Evolutionary conservation across 2,797 vertebrate species (phyloP), one percentile per base, ranked within the genome.

Genomic region (Hyperoplus immaculatus): DNA sequence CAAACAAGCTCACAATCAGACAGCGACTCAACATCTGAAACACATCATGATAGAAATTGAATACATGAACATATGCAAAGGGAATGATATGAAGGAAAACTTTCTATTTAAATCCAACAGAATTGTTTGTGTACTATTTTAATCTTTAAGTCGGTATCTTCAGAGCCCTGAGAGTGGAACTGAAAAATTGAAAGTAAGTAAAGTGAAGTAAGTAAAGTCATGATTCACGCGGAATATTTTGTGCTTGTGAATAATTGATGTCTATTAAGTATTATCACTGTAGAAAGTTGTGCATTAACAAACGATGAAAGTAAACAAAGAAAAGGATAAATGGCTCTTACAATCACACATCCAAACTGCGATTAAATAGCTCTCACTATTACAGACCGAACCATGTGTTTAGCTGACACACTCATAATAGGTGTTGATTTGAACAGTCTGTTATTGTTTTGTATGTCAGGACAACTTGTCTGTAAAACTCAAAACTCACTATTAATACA

Each of bases 71-170:
- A 55, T 73, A 41, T 61, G 46, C 59, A 66, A 65, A 65, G 41
- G 14, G 51, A 79, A 58, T 66, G 5, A 45, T 53, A 39, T 57
- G 6, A 55, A 67, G 41, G 39, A 57, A 16, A 16, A 2, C 3
- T 38, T 49, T 60, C 16, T 57, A 42, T 46, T 51, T 13, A 8
- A 14, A 51, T 43, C 53, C 16, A 16, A 47, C 50, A 63, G 14
- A 71, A 18, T 18, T 16, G 8, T 15, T n/a, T 4, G 15, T 68
- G 57, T 54, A 42, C 16, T 43, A 47, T 14, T 59, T 71, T 60
- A 8, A 67, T 71, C n/a, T 63, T 71, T 39, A 56, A 65, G 15
- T 65, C 39, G 54, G 43, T 3, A 57, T 39, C 45, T 56, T 57
- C 57, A 75, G 45, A 29, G 1, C 9, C 9, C 39, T 11, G 29